Evolutionary conservation across 2,888 invertebrate genomes (phyloP), one percentile per base, ranked within the genome.

Genomic region (Drosophila dives): DNA sequence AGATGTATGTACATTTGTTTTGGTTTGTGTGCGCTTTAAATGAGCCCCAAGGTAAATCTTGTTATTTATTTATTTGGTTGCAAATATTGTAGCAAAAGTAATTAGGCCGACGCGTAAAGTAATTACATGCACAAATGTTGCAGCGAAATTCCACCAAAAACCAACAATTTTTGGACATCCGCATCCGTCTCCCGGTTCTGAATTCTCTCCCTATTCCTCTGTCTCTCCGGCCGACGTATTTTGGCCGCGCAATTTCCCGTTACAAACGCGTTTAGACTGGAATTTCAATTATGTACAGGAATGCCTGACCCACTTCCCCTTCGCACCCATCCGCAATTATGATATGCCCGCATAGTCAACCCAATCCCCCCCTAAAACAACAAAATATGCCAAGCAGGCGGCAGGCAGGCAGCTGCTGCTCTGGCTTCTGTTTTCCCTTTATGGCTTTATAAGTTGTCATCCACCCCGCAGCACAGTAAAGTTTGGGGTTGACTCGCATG

Each of bases 251-350:
- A 85, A 85, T 85, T 85, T 85, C 85, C 85, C 86, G 89, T 87
- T 73, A 77, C 85, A 89, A 85, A 89, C 85, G 85, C 85, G 85
- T 74, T 85, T 85, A 87, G 85, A 82, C 88, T 85, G 88, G 90
- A 84, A 85, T 85, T 85, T 85, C 88, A 85, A 85, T 85, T 85
- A 85, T 85, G 85, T 85, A 81, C 89, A 89, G 85, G 89, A 85
- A 84, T 80, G 77, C 73, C 83, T 32, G 65, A 55, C 76, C 55
- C 59, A 34, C 32, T 54, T 23, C 55, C 20, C n/a, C 67, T 10
- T 8, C 38, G 20, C 32, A 10, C 60, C 29, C 29, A 32, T 32
- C 64, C 75, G 62, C 89, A 89, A 89, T 85, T 89, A 85, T 85
- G 85, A 84, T 72, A 61, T 68, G 69, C 72, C 67, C 70, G 67